Evolutionary conservation across 2,113 vertebrate species (phyloP).

Genomic region (Urocolius indicus): DNA sequence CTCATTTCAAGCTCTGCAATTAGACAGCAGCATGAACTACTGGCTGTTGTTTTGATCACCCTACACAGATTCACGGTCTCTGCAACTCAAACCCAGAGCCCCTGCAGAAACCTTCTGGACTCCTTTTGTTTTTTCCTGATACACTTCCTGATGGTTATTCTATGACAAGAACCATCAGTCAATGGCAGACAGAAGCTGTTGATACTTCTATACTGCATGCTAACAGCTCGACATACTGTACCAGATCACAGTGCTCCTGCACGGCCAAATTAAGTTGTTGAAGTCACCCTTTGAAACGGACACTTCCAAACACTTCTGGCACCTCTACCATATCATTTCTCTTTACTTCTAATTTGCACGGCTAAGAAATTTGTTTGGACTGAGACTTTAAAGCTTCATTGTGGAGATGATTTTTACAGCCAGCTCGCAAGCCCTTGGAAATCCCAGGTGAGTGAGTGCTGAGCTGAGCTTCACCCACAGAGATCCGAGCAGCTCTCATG

Average conservation of each 20-base stretch:
- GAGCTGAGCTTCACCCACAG: background rate
- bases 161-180: background rate
- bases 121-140: background rate
- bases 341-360: background rate
- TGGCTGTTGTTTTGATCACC: rapidly evolving
- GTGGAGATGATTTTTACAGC: background rate
- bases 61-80: background rate
- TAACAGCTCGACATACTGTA: background rate
- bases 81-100: background rate
- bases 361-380: background rate
- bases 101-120: background rate
- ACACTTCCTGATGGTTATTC: background rate
- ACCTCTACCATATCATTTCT: background rate
- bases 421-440: background rate
- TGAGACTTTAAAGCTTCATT: background rate
- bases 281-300: background rate
- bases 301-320: background rate
- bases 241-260: rapidly evolving
- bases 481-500: background rate
- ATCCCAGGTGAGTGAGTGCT: background rate
- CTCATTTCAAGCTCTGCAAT: background rate
- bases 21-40: background rate
- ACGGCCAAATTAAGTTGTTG: background rate
- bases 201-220: background rate
- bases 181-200: background rate